These are phyloP conservation scores for Podilymbus podiceps DNA, from an alignment of 2,113 vertebrate genomes.

Conservation along the genomic window DNA sequence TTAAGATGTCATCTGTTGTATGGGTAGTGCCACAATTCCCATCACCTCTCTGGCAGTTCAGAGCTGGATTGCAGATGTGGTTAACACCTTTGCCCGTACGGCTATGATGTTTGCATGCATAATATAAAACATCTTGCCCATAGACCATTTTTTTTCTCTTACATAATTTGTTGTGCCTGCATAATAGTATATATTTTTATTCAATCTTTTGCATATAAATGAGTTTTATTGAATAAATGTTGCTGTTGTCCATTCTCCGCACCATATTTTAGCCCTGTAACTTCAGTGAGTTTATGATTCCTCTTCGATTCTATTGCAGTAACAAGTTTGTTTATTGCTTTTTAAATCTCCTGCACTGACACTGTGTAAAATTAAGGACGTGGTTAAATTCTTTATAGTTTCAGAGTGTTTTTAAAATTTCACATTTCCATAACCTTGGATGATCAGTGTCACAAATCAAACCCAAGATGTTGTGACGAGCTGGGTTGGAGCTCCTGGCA, in stretches of 20 bases:
- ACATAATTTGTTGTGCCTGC: constrained; percentile 14
- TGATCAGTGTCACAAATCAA: constrained; percentile 3
- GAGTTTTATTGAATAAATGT: constrained; percentile 66
- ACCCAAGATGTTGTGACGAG: background rate
- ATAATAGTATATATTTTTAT: constrained; percentile 36
- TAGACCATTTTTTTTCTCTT: background rate
- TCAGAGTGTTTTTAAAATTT: background rate
- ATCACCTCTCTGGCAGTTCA: background rate
- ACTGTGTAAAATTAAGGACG: constrained; percentile 46
- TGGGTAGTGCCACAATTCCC: background rate
- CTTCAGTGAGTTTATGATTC: constrained; percentile 53
- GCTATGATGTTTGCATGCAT: background rate
- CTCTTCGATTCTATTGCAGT: constrained; percentile 32
- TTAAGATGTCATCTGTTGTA: constrained; percentile 15
- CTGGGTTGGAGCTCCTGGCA: background rate
- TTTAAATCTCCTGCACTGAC: constrained; percentile 56
- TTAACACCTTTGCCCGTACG: background rate
- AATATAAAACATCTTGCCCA: background rate
- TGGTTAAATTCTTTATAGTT: constrained; percentile 51
- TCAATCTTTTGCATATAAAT: constrained; percentile 62
- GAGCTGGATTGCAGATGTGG: background rate
- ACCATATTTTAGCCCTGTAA: constrained; percentile 41
- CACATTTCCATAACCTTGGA: constrained; percentile 36
- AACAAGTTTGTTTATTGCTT: constrained; percentile 66
- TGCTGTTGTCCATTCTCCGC: constrained; percentile 38